Evolutionary conservation across 2,113 vertebrate species (phyloP).

Genomic region (Lampris incognitus): DNA sequence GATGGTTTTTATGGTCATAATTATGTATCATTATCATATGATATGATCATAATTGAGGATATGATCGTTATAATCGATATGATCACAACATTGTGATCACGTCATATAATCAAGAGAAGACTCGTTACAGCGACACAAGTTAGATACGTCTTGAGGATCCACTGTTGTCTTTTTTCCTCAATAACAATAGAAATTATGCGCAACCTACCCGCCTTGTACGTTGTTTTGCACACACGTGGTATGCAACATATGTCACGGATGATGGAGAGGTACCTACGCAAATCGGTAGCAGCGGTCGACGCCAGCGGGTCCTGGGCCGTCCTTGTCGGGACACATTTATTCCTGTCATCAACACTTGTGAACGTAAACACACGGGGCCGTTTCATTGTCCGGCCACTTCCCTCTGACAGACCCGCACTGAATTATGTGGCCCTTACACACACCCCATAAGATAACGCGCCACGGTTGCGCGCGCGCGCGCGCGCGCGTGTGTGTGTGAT

Average conservation of each 20-base stretch:
- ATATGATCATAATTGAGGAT: too few species aligned
- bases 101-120: too few species aligned
- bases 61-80: too few species aligned
- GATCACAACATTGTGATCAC: too few species aligned
- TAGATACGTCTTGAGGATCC: too few species aligned
- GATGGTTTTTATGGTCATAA: too few species aligned
- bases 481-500: background rate
- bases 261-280: too few species aligned
- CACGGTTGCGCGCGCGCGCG: slow-evolving; percentile 6
- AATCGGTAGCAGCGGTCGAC: slow-evolving; percentile 20
- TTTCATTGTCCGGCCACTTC: slow-evolving; percentile 75
- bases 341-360: slow-evolving; percentile 71
- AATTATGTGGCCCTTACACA: slow-evolving; percentile 44
- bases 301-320: slow-evolving; percentile 56
- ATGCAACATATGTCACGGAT: background rate
- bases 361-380: slow-evolving; percentile 69
- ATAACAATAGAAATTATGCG: too few species aligned
- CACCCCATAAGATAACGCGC: background rate
- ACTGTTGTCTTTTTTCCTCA: too few species aligned
- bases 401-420: slow-evolving; percentile 58
- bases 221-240: background rate
- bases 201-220: too few species aligned
- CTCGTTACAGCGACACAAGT: too few species aligned
- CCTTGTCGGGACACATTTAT: slow-evolving; percentile 70
- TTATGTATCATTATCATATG: too few species aligned